Conservation (phyloP, 30 jellyfish, hydroid and myxozoan genomes). For the Mastigias papua region DNA sequence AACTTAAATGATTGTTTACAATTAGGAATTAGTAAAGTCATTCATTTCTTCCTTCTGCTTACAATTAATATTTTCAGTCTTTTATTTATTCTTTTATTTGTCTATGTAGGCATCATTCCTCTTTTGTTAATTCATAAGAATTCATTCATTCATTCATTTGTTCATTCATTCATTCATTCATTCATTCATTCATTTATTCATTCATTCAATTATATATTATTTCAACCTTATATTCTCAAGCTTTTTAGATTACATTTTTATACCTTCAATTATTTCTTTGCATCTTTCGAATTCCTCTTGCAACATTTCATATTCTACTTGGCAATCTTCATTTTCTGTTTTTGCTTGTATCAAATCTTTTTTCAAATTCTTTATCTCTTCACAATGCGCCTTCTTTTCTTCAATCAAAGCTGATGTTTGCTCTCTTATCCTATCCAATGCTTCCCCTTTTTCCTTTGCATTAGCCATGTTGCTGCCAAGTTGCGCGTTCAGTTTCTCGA, state of each 20-base stretch:
- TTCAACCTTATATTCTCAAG: background rate
- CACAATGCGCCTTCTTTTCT: slow-evolving; percentile 12
- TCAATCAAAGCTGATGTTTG: slow-evolving; percentile 52
- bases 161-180: background rate
- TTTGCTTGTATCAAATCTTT: slow-evolving; percentile 7
- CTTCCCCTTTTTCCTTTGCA: slow-evolving; percentile 13
- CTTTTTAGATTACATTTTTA: background rate
- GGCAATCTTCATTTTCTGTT: slow-evolving; percentile 53
- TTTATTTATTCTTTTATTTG: background rate
- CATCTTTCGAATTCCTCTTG: slow-evolving; percentile 71
- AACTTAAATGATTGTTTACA: too few relatives aligned
- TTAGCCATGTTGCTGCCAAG: slow-evolving; percentile 10
- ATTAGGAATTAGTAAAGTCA: background rate
- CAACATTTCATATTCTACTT: slow-evolving; percentile 49
- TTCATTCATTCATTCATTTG: background rate
- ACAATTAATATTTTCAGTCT: too few relatives aligned
- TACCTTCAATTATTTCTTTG: slow-evolving; percentile 52
- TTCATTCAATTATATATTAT: background rate
- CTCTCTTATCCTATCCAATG: slow-evolving; percentile 43
- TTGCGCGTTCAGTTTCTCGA: slow-evolving; percentile 27
- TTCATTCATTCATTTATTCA: background rate
- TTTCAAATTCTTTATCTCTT: slow-evolving; percentile 23
- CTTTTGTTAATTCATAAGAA: background rate
- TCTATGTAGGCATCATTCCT: background rate
- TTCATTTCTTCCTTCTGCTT: background rate